A percentile compares a stretch with the other conserved stretches of the same genome.
Conservation (phyloP, 2,113 vertebrate species). For the Chaenocephalus aceratus region DNA sequence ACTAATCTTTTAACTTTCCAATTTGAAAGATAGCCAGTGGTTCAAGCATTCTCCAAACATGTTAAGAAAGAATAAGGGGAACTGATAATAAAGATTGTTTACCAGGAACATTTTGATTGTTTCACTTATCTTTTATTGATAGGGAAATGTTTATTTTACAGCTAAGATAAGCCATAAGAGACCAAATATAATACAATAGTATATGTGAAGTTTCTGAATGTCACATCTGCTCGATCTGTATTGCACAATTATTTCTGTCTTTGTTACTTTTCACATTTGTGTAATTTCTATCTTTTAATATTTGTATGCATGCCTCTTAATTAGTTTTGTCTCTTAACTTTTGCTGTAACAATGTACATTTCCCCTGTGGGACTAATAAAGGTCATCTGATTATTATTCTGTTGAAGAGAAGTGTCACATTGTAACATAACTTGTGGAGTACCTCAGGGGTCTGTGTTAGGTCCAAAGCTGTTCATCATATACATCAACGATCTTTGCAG, state of each 20-base stretch:
- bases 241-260: conserved; percentile 5
- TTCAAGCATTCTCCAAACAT: not conserved
- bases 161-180: not conserved
- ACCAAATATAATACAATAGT: not conserved
- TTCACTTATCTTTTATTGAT: conserved; percentile 3
- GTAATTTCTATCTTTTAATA: no score
- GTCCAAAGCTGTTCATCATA: no score
- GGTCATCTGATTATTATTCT: no score
- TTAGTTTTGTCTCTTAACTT: no score
- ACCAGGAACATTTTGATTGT: not conserved
- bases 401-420: not conserved
- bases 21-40: not conserved
- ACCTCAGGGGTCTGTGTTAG: no score
- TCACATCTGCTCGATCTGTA: not conserved
- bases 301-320: no score
- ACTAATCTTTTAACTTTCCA: not conserved
- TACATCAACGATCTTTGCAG: no score
- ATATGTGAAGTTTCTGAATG: not conserved
- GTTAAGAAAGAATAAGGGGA: not conserved
- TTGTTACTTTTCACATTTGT: not conserved
- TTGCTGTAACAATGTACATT: not conserved
- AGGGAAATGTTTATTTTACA: conserved; percentile 1
- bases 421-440: no score
- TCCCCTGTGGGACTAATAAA: no score
- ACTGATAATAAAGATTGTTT: not conserved